Conservation (phyloP, 2,888 invertebrate genomes). For the Ypsolopha scabrella region DNA sequence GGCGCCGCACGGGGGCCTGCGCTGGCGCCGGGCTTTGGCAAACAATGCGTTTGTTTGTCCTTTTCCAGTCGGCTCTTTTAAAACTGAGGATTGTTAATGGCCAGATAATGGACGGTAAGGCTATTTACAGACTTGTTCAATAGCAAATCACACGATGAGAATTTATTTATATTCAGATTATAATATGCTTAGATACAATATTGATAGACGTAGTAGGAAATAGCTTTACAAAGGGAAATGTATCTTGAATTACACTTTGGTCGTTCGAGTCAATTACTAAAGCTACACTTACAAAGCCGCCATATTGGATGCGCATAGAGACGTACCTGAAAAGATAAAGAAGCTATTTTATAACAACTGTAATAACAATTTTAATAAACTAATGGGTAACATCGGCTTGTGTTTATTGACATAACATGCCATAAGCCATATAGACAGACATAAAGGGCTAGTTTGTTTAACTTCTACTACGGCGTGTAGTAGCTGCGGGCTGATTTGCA, state of each 20-base stretch:
- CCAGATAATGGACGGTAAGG: constrained; percentile 15
- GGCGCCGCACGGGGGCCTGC: constrained; percentile 33
- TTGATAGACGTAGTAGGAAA: no score
- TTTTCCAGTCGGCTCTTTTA: constrained; percentile 33
- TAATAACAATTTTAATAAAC: no score
- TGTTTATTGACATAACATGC: background rate
- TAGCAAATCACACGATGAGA: background rate
- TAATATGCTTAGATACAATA: no score
- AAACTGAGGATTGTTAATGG: constrained; percentile 50
- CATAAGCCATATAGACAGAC: background rate
- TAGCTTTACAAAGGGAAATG: no score
- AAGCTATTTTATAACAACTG: background rate
- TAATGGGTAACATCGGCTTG: background rate
- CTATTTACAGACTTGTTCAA: background rate
- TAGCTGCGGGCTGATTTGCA: background rate
- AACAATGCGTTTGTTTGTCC: constrained; percentile 46
- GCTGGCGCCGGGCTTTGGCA: constrained; percentile 35
- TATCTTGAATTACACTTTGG: no score
- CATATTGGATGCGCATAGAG: background rate
- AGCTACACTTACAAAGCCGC: background rate
- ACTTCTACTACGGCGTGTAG: constrained; percentile 2
- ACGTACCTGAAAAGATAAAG: background rate
- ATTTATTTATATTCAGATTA: background rate
- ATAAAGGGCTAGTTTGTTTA: background rate
- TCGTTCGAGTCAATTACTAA: no score